Percentiles rank a stretch among this genome's conserved stretches.
These are phyloP conservation scores for Calameuta filiformis DNA, from an alignment of 2,888 invertebrate species.

Conservation along the genomic window DNA sequence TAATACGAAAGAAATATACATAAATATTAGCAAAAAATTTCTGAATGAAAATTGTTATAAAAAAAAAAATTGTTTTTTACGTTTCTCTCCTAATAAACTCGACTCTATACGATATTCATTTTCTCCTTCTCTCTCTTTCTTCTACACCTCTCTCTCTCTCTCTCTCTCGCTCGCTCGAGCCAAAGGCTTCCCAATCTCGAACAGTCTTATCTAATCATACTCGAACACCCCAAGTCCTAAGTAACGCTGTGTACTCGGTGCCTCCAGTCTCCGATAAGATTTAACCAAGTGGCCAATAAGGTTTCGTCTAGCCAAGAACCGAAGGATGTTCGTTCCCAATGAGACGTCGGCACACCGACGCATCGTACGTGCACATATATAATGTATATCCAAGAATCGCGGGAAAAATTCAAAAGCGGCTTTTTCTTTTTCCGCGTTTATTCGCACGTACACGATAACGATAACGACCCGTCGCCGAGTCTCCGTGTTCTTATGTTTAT, in stretches of 20 bases:
- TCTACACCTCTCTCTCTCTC: no score
- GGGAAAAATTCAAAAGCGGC: background rate
- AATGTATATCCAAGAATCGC: background rate
- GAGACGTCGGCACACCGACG: background rate
- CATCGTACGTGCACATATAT: background rate
- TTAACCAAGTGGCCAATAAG: constrained; percentile 32
- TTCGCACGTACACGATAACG: background rate
- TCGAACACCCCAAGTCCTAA: constrained; percentile 20
- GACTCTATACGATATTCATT: background rate
- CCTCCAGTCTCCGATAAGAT: constrained; percentile 26
- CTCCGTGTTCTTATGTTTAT: no score
- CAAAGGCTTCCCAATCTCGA: constrained; percentile 12
- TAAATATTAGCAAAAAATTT: background rate
- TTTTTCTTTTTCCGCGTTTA: background rate
- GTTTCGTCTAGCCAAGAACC: constrained; percentile 25
- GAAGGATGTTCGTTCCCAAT: background rate
- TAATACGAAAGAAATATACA: no score
- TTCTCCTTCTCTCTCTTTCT: background rate
- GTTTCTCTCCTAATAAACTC: background rate
- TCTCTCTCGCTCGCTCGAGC: background rate
- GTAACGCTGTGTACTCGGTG: constrained; percentile 16
- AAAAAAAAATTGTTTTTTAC: background rate
- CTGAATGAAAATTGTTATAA: background rate
- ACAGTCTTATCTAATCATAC: constrained; percentile 33
- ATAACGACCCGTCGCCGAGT: background rate